phyloP scores from a whole-genome alignment of 2,888 invertebrate species.

The Andrena dorsata region DNA sequence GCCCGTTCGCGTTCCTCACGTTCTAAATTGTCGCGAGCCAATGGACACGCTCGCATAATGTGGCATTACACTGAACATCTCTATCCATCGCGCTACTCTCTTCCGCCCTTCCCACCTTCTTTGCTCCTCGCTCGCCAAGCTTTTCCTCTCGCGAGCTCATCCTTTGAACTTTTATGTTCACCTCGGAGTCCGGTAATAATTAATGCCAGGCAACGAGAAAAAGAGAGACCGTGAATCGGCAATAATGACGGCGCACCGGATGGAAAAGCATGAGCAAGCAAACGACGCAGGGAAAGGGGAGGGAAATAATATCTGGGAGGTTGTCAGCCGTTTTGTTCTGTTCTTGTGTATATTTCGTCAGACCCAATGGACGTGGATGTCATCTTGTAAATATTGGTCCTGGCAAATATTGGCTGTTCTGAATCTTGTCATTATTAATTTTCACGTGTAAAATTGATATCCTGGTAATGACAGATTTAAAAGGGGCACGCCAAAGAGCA shows the following conservation, averaged over 20 bases:
- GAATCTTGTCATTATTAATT: slow-evolving; percentile 1
- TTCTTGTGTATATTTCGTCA: slow-evolving; percentile 13
- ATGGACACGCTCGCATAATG: slow-evolving; percentile 5
- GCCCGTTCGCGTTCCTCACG: slow-evolving; percentile 5
- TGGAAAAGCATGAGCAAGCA: neutral
- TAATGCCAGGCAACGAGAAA: slow-evolving; percentile 44
- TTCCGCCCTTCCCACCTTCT: neutral
- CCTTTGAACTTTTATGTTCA: slow-evolving; percentile 58
- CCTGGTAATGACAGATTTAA: neutral
- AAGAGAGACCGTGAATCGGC: slow-evolving; percentile 10
- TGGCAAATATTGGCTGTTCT: slow-evolving; percentile 4
- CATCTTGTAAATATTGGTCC: slow-evolving; percentile 3
- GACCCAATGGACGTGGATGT: slow-evolving; percentile 11
- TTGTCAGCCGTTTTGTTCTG: neutral
- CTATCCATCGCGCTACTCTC: neutral
- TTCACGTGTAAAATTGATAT: neutral
- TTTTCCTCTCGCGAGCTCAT: neutral
- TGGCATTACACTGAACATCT: neutral
- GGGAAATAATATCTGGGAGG: slow-evolving; percentile 1
- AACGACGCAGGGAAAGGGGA: neutral
- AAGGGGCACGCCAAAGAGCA: neutral
- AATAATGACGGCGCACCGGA: slow-evolving; percentile 32
- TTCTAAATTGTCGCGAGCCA: slow-evolving; percentile 33
- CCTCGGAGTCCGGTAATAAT: slow-evolving; percentile 59
- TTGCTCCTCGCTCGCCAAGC: slow-evolving; percentile 1